Percentiles rank a stretch among this genome's conserved stretches.
phyloP scores from a whole-genome alignment of 2,888 invertebrate species.

The Laothoe populi region DNA sequence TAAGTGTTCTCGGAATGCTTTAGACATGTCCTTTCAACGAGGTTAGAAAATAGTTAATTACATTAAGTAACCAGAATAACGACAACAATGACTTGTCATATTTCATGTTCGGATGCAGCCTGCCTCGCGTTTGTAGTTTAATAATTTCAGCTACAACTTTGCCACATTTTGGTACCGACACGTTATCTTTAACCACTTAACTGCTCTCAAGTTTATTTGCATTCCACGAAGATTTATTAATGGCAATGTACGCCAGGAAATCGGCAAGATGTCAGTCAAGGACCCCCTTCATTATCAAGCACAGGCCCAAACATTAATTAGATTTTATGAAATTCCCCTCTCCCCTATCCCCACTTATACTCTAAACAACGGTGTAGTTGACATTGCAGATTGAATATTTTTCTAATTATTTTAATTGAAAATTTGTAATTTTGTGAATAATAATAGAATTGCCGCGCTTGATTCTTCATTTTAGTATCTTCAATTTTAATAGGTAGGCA shows the following conservation, averaged over 20 bases:
- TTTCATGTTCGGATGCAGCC: no score
- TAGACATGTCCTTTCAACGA: no score
- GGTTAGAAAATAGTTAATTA: no score
- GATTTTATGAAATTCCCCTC: slow-evolving; percentile 33
- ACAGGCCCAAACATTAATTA: slow-evolving; percentile 34
- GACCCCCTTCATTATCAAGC: slow-evolving; percentile 23
- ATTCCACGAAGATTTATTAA: slow-evolving; percentile 17
- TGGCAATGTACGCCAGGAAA: slow-evolving; percentile 1
- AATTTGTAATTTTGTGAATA: slow-evolving; percentile 24
- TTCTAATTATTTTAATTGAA: slow-evolving; percentile 32
- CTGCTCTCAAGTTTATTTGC: slow-evolving; percentile 16
- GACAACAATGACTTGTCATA: no score
- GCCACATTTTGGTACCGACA: background rate
- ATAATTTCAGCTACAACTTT: no score
- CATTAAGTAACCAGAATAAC: no score
- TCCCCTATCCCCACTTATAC: slow-evolving; percentile 35
- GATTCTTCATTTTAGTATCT: no score
- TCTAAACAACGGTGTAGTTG: slow-evolving; percentile 32
- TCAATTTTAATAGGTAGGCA: no score
- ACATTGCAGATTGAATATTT: slow-evolving; percentile 33
- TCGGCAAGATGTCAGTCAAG: slow-evolving; percentile 17
- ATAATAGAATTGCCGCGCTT: background rate
- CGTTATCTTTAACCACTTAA: slow-evolving; percentile 5
- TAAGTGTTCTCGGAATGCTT: no score
- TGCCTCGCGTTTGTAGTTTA: background rate